These are phyloP conservation scores for Sebastiscus tertius DNA, from an alignment of 2,797 vertebrate species.

Conservation along the genomic window DNA sequence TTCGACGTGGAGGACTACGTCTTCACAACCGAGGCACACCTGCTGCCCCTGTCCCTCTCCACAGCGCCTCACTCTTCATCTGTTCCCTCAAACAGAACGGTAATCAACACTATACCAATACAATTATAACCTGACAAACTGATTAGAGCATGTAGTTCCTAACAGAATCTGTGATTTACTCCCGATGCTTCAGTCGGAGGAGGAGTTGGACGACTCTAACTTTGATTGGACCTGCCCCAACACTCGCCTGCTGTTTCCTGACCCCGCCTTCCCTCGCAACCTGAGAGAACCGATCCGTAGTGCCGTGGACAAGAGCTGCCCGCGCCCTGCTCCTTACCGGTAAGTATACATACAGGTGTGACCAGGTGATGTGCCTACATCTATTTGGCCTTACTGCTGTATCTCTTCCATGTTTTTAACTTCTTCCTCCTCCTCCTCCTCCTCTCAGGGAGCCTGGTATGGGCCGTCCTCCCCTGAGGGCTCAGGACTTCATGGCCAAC, in stretches of 20 bases:
- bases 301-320: constrained; percentile 97
- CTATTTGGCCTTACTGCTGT: not conserved
- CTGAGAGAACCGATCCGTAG: constrained; percentile 95
- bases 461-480: constrained; percentile 89
- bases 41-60: constrained; percentile 95
- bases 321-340: constrained; percentile 87
- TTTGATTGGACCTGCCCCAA: constrained; percentile 99
- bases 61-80: constrained; percentile 80
- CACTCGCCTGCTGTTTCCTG: constrained; percentile 96
- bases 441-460: constrained; percentile 80
- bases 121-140: not conserved
- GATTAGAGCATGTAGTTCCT: not conserved
- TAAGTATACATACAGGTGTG: constrained; percentile 53
- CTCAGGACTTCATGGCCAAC: constrained; percentile 99
- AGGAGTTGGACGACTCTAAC: constrained; percentile 95
- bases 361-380: not conserved
- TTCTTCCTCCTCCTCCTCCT: not conserved
- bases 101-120: not conserved
- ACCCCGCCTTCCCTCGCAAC: constrained; percentile 93
- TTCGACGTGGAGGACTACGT: constrained; percentile 98
- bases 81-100: constrained; percentile 71
- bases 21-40: constrained; percentile 98
- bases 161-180: not conserved
- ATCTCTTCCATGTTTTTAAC: not conserved
- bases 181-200: constrained; percentile 54